Conservation (phyloP, 2,888 invertebrate genomes). For the Lasiommata megera region DNA sequence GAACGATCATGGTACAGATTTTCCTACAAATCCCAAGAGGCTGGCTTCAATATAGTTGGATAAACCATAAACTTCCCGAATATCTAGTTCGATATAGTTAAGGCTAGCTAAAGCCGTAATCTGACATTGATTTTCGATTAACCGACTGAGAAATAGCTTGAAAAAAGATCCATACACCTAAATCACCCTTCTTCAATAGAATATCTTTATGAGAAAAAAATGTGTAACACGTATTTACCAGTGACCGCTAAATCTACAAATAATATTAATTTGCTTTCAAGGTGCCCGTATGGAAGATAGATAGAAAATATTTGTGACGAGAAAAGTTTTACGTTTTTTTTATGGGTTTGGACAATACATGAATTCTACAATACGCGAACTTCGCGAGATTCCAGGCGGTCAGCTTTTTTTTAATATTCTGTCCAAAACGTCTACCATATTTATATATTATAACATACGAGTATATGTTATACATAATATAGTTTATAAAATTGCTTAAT, state of each 20-base stretch:
- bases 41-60: not conserved
- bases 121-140: constrained; percentile 14
- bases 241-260: not conserved
- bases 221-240: not conserved
- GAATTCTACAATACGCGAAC: too few species aligned
- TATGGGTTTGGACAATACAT: too few species aligned
- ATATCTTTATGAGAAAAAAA: not conserved
- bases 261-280: not conserved
- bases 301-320: too few species aligned
- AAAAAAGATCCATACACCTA: constrained; percentile 11
- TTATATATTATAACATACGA: too few species aligned
- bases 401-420: too few species aligned
- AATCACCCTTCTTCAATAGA: not conserved
- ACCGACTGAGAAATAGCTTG: not conserved
- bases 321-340: too few species aligned
- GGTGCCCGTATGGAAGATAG: not conserved
- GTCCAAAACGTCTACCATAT: too few species aligned
- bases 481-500: too few species aligned
- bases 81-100: constrained; percentile 5
- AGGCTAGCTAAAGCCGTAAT: not conserved
- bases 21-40: too few species aligned
- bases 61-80: not conserved
- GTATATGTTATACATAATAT: too few species aligned
- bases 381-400: too few species aligned
- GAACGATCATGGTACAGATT: too few species aligned